A percentile compares a stretch with the other conserved stretches of the same genome.
Evolutionary conservation across 2,113 vertebrate species (phyloP).

Genomic region (Scomber japonicus): DNA sequence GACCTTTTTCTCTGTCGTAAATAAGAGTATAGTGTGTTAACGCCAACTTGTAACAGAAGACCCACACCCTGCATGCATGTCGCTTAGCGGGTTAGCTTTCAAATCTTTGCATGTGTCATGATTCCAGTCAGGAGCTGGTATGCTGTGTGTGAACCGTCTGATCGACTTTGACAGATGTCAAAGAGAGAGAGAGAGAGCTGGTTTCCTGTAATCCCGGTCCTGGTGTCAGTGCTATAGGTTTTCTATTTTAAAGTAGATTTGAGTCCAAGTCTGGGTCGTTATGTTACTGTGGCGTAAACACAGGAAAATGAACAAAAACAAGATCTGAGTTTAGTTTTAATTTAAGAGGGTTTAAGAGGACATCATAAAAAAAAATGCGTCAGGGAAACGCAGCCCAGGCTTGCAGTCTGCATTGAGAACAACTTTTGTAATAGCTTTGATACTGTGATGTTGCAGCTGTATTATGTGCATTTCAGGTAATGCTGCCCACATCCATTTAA

Average conservation of each 20-base stretch:
- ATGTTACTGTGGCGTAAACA: constrained; percentile 12
- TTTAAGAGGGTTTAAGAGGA: neutral
- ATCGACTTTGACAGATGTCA: constrained; percentile 63
- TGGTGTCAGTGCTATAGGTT: constrained; percentile 17
- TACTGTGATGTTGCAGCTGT: constrained; percentile 57
- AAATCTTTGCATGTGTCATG: constrained; percentile 76
- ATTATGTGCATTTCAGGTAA: constrained; percentile 38
- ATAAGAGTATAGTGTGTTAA: constrained; percentile 66
- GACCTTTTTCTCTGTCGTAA: constrained; percentile 69
- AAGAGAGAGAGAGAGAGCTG: constrained; percentile 33
- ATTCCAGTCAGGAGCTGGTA: constrained; percentile 56
- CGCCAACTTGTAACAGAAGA: constrained; percentile 72
- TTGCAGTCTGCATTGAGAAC: constrained; percentile 28
- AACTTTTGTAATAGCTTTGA: constrained; percentile 60
- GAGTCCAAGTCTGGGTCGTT: neutral
- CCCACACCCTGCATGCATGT: constrained; percentile 67
- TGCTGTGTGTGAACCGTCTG: constrained; percentile 53
- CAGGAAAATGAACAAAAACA: neutral
- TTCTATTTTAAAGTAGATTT: constrained; percentile 34
- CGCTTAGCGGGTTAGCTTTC: constrained; percentile 70
- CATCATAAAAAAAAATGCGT: neutral
- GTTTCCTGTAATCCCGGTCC: constrained; percentile 39
- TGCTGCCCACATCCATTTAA: constrained; percentile 23
- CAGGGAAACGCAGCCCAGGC: constrained; percentile 34
- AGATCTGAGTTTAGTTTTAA: constrained; percentile 15